Conservation (phyloP, 1,140 invertebrate species). For the Theocolax elegans region DNA sequence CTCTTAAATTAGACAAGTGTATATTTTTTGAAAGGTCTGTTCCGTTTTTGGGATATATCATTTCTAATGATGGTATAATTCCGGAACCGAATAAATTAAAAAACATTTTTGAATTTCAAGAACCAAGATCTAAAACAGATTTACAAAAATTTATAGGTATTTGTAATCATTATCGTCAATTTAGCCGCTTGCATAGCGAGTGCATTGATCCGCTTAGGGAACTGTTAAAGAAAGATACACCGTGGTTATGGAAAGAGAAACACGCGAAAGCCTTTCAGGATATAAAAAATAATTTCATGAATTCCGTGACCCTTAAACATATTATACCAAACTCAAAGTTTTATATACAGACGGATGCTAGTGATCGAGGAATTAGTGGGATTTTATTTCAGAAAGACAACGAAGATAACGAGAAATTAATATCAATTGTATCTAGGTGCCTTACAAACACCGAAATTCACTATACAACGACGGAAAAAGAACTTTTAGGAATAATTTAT, state of each 20-base stretch:
- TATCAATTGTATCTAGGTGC: constrained; percentile 12
- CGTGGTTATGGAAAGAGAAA: constrained; percentile 24
- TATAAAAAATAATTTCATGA: constrained; percentile 31
- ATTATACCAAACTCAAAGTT: constrained; percentile 15
- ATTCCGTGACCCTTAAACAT: constrained; percentile 24
- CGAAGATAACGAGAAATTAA: background rate
- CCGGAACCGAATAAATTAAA: constrained; percentile 32
- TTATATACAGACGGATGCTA: constrained; percentile 43
- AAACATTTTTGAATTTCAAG: constrained; percentile 33
- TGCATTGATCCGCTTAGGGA: constrained; percentile 23
- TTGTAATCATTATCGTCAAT: constrained; percentile 41
- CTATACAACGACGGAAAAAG: constrained; percentile 31
- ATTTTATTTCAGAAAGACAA: constrained; percentile 15
- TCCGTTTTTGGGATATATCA: constrained; percentile 40
- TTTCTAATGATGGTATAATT: constrained; percentile 22
- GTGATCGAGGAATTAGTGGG: constrained; percentile 16
- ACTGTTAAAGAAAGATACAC: constrained; percentile 24
- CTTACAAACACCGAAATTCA: background rate
- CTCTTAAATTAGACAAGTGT: constrained; percentile 42
- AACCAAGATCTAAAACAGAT: constrained; percentile 37
- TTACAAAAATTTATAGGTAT: constrained; percentile 42
- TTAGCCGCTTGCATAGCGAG: constrained; percentile 3
- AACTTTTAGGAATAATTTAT: constrained; percentile 31
- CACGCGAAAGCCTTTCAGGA: constrained; percentile 18
- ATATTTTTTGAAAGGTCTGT: constrained; percentile 35